Conservation (phyloP, 2,888 invertebrate genomes). For the Megamerina dolium region DNA sequence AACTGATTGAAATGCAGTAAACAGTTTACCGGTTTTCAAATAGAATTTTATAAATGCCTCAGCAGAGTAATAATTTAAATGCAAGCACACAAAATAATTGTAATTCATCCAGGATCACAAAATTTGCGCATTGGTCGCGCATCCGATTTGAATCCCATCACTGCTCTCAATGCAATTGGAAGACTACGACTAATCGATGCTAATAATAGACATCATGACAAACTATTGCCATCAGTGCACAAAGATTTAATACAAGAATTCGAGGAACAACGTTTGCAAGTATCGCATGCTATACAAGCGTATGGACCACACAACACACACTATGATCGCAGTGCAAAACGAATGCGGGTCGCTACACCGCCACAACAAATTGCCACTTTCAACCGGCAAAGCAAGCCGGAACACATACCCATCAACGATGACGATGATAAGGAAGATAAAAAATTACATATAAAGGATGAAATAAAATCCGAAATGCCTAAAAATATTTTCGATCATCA, state of each 20-base stretch:
- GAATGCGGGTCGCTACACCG: conserved; percentile 74
- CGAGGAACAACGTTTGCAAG: conserved; percentile 76
- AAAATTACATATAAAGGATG: conserved; percentile 1
- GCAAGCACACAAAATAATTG: conserved; percentile 78
- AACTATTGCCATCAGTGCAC: conserved; percentile 29
- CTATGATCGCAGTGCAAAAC: conserved; percentile 49
- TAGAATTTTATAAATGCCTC: no score
- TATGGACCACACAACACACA: conserved; percentile 65
- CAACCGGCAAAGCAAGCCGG: conserved; percentile 73
- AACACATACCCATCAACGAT: conserved; percentile 49
- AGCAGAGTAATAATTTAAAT: no score
- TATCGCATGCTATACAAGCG: conserved; percentile 78
- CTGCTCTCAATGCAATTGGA: conserved; percentile 63
- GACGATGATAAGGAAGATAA: background rate
- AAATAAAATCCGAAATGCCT: background rate
- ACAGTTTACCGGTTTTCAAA: no score
- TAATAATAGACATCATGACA: conserved; percentile 47
- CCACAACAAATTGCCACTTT: conserved; percentile 85
- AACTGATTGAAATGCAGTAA: no score
- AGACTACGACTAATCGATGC: conserved; percentile 35
- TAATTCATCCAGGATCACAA: conserved; percentile 92
- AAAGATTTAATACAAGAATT: conserved; percentile 61
- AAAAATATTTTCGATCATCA: conserved; percentile 30
- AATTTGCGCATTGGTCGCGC: conserved; percentile 85
- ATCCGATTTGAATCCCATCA: conserved; percentile 80